Conservation (phyloP, 2,888 invertebrate species). For the Lysandra bellargus region DNA sequence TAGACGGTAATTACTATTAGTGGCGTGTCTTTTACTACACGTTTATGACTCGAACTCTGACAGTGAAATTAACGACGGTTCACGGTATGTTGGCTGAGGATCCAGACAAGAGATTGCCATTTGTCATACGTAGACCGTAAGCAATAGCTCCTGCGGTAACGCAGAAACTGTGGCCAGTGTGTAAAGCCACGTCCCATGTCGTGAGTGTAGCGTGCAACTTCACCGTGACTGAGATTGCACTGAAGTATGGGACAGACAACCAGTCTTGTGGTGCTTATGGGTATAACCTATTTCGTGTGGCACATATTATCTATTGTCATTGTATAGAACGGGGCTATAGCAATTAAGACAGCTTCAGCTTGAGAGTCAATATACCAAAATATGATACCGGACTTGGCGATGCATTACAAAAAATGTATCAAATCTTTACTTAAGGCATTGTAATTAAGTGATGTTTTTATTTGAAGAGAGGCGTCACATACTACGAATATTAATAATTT, state of each 20-base stretch:
- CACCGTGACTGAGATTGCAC: not conserved
- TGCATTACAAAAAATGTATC: too few species aligned
- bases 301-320: not conserved
- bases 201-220: not conserved
- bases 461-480: too few species aligned
- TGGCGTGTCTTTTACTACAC: too few species aligned
- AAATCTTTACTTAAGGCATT: too few species aligned
- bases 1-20: too few species aligned
- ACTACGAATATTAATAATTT: too few species aligned
- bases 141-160: not conserved
- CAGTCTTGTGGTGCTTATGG: not conserved
- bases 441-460: too few species aligned
- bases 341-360: not conserved
- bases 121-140: not conserved
- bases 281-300: not conserved
- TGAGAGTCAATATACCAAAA: not conserved
- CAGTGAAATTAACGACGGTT: too few species aligned
- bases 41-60: too few species aligned
- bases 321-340: not conserved
- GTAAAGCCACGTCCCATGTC: not conserved
- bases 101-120: not conserved
- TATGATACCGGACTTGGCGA: too few species aligned
- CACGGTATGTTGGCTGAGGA: too few species aligned
- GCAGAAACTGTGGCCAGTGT: not conserved
- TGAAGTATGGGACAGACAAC: not conserved